These are phyloP conservation scores for Acipenser ruthenus DNA, from an alignment of 2,797 vertebrate genomes.

Conservation along the genomic window DNA sequence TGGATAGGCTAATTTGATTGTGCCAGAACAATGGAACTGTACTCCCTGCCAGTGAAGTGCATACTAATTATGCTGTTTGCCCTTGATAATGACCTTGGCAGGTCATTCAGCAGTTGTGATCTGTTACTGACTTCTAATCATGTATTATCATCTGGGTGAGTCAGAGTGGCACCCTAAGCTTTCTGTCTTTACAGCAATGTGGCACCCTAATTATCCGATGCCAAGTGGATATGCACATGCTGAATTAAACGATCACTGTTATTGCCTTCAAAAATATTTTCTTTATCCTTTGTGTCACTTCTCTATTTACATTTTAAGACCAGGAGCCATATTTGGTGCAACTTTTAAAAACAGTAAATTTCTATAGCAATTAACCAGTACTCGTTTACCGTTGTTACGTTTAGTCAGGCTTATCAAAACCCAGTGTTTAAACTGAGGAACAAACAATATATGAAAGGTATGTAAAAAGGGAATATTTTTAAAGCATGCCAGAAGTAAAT, in stretches of 20 bases:
- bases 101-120: conserved; percentile 95
- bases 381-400: neutral
- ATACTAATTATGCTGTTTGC: conserved; percentile 90
- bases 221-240: conserved; percentile 73
- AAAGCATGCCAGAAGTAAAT: no score
- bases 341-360: conserved; percentile 34
- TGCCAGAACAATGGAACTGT: conserved; percentile 75
- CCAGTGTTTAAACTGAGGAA: no score
- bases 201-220: conserved; percentile 79
- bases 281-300: conserved; percentile 67
- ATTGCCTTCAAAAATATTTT: conserved; percentile 67
- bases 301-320: conserved; percentile 70
- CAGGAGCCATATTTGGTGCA: conserved; percentile 36
- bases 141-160: conserved; percentile 88
- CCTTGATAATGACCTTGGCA: conserved; percentile 90
- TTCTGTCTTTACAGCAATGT: conserved; percentile 68
- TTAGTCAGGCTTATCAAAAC: no score
- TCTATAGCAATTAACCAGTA: conserved; percentile 14
- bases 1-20: conserved; percentile 93
- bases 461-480: no score
- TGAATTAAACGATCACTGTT: conserved; percentile 76
- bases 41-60: conserved; percentile 77
- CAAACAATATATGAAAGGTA: no score
- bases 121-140: conserved; percentile 98
- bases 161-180: conserved; percentile 73